These are phyloP conservation scores for Holothuria leucospilota DNA, from an alignment of 53 echinoderm and acorn worm species.

Conservation along the genomic window DNA sequence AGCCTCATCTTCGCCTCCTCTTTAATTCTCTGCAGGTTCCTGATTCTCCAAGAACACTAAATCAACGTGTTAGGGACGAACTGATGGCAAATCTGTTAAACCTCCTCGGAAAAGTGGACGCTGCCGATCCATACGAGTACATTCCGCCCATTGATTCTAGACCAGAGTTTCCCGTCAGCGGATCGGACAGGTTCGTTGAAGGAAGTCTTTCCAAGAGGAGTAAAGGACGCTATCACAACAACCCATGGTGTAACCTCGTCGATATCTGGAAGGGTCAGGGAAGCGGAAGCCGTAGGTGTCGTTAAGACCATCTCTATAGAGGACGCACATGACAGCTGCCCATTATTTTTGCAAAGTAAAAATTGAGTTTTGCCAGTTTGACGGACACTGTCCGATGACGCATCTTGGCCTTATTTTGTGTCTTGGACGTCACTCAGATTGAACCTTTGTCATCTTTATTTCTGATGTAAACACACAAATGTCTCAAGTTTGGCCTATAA, in stretches of 20 bases:
- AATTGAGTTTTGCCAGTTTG: no score
- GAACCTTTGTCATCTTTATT: no score
- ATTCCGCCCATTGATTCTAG: slow-evolving; percentile 33
- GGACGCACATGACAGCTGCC: no score
- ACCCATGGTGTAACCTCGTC: slow-evolving; percentile 26
- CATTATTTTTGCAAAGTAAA: no score
- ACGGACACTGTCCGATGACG: slow-evolving; percentile 18
- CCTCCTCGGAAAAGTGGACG: slow-evolving; percentile 9
- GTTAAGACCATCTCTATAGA: background rate
- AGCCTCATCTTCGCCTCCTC: no score
- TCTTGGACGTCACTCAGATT: slow-evolving; percentile 7
- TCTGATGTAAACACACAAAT: no score
- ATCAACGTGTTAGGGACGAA: slow-evolving; percentile 27
- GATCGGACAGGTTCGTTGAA: slow-evolving; percentile 3
- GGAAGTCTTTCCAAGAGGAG: slow-evolving; percentile 43
- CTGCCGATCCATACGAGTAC: slow-evolving; percentile 22
- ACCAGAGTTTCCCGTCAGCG: slow-evolving; percentile 5
- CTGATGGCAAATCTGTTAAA: slow-evolving; percentile 31
- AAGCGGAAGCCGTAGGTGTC: slow-evolving; percentile 1
- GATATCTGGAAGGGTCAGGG: slow-evolving; percentile 47
- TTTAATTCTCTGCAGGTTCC: no score
- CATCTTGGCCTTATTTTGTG: slow-evolving; percentile 43
- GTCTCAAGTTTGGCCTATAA: background rate
- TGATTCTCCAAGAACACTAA: slow-evolving; percentile 3
- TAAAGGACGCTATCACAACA: slow-evolving; percentile 7